Conservation (phyloP, 2,888 invertebrate species). For the Alloscopus bannaensis region DNA sequence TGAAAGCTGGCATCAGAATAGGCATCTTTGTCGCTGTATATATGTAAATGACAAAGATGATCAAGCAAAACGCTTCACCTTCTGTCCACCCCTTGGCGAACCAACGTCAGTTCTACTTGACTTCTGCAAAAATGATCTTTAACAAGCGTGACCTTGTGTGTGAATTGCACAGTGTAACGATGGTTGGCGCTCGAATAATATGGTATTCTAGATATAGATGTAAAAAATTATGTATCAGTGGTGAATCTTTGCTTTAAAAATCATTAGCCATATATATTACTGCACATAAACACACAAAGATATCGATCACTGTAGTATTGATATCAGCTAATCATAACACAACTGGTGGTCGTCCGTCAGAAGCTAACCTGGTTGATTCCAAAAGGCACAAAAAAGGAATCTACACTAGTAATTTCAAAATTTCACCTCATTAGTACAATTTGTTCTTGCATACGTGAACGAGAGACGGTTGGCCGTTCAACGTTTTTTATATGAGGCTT, state of each 20-base stretch:
- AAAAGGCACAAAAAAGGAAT: slow-evolving; percentile 31
- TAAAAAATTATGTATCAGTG: no score
- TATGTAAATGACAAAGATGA: no score
- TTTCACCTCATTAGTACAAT: slow-evolving; percentile 59
- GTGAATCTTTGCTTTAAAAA: background rate
- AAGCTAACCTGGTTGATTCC: slow-evolving; percentile 4
- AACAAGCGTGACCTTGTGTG: background rate
- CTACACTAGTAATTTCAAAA: slow-evolving; percentile 38
- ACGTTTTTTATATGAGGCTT: slow-evolving; percentile 15
- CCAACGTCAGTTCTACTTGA: no score
- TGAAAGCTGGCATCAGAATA: slow-evolving; percentile 38
- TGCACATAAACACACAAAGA: background rate
- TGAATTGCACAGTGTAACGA: background rate
- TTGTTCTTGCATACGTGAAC: slow-evolving; percentile 47
- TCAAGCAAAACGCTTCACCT: no score
- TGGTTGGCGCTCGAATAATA: no score
- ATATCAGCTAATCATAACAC: slow-evolving; percentile 26
- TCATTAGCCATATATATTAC: background rate
- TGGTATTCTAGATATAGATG: no score
- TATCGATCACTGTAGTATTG: slow-evolving; percentile 8
- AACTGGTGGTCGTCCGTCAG: slow-evolving; percentile 62
- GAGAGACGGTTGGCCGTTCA: slow-evolving; percentile 8
- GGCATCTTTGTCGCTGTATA: no score
- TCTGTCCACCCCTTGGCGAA: no score
- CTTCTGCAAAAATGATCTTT: no score